These are phyloP conservation scores for Phaedon cochleariae DNA, from an alignment of 2,888 invertebrate genomes.

Conservation along the genomic window DNA sequence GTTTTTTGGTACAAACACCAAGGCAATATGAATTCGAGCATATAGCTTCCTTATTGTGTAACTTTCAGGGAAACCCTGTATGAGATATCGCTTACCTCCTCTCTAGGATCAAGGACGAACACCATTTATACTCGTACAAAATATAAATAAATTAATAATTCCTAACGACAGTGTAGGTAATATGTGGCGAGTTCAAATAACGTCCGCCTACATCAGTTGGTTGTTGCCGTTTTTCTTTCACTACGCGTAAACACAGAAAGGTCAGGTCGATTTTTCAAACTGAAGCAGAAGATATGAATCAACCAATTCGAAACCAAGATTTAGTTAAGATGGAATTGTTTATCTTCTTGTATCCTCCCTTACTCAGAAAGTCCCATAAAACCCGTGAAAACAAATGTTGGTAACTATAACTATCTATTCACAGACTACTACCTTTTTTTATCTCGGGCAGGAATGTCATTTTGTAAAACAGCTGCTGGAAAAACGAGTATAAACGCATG, in stretches of 20 bases:
- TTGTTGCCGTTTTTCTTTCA: too few relatives aligned
- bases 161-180: constrained; percentile 19
- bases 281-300: too few relatives aligned
- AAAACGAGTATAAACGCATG: constrained; percentile 13
- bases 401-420: neutral
- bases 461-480: constrained; percentile 14
- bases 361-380: constrained; percentile 11
- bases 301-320: too few relatives aligned
- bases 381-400: constrained; percentile 12
- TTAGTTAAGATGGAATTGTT: too few relatives aligned
- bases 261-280: too few relatives aligned
- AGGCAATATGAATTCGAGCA: too few relatives aligned
- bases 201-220: constrained; percentile 9
- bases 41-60: too few relatives aligned
- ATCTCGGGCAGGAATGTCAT: constrained; percentile 12
- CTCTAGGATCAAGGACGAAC: constrained; percentile 20
- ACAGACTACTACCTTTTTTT: constrained; percentile 17
- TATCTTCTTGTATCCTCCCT: constrained; percentile 4
- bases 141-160: constrained; percentile 20
- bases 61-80: too few relatives aligned
- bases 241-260: too few relatives aligned
- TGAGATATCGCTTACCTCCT: constrained; percentile 19
- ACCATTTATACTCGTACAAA: constrained; percentile 19
- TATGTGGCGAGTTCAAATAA: constrained; percentile 8
- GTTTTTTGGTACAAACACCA: too few relatives aligned